Evolutionary conservation across 2,888 invertebrate species (phyloP).

Genomic region (Limnephilus marmoratus): DNA sequence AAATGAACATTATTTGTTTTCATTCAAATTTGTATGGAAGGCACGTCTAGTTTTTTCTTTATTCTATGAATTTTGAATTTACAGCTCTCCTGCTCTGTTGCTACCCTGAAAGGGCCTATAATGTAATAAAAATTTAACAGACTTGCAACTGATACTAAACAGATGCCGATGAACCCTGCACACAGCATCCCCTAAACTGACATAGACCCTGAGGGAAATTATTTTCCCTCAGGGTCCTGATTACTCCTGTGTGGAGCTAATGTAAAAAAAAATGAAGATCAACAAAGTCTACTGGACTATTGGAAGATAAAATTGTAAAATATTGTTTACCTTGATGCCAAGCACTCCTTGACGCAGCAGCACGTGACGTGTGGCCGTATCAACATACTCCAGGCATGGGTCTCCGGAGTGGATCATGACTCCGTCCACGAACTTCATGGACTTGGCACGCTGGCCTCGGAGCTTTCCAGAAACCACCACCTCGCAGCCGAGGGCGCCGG

Average conservation of each 20-base stretch:
- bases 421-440: constrained; percentile 99
- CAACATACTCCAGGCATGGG: constrained; percentile 98
- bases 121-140: not conserved
- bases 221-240: no score
- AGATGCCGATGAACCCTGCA: not conserved
- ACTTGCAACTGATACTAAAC: not conserved
- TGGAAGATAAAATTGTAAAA: not conserved
- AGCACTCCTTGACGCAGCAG: constrained; percentile 93
- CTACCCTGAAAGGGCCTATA: no score
- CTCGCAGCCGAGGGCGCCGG: constrained; percentile 97
- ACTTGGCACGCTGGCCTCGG: constrained; percentile 99
- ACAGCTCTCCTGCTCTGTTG: no score
- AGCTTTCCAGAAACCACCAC: constrained; percentile 99
- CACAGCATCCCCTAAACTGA: no score
- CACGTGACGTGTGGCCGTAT: constrained; percentile 98
- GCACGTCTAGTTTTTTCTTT: no score
- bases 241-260: no score
- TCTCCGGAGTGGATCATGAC: constrained; percentile 99
- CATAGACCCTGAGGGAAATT: no score
- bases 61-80: no score
- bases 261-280: not conserved
- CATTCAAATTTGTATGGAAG: no score
- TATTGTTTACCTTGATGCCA: constrained; percentile 82
- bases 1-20: no score
- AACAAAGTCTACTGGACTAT: not conserved